Percentiles rank a stretch among this genome's conserved stretches.
phyloP scores from a whole-genome alignment of 2,797 vertebrate species.

The Nyctibius grandis region DNA sequence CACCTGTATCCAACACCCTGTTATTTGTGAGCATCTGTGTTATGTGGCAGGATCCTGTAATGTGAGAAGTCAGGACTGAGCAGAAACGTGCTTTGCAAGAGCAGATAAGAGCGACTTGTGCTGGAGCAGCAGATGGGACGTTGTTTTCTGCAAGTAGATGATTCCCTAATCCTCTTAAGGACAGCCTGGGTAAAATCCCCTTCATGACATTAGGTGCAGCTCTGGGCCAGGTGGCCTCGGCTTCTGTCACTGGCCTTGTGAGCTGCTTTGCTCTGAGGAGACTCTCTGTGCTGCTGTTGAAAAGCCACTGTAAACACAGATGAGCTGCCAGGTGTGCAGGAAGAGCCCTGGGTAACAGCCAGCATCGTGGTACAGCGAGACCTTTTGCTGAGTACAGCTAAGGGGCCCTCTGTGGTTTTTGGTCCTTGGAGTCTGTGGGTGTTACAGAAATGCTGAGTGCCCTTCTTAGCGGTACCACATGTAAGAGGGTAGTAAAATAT shows the following conservation, averaged over 20 bases:
- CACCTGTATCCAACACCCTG: not conserved
- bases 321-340: not conserved
- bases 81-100: not conserved
- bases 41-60: not conserved
- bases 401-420: not conserved
- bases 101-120: not conserved
- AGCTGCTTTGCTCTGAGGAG: not conserved
- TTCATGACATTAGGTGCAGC: conserved; percentile 26
- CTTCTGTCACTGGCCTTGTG: not conserved
- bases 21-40: not conserved
- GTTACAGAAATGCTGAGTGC: not conserved
- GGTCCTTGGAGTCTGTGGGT: not conserved
- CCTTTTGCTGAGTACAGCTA: not conserved
- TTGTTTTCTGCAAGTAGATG: conserved; percentile 45
- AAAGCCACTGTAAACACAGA: not conserved
- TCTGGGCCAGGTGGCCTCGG: conserved; percentile 50
- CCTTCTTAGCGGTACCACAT: not conserved
- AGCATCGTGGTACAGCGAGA: not conserved
- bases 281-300: not conserved
- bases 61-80: not conserved
- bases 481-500: not conserved
- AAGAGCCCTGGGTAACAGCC: conserved; percentile 1
- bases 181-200: conserved; percentile 52
- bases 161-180: conserved; percentile 56
- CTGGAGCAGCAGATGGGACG: conserved; percentile 8